phyloP scores from a whole-genome alignment of 2,888 invertebrate species.

The Cataglyphis cursor region DNA sequence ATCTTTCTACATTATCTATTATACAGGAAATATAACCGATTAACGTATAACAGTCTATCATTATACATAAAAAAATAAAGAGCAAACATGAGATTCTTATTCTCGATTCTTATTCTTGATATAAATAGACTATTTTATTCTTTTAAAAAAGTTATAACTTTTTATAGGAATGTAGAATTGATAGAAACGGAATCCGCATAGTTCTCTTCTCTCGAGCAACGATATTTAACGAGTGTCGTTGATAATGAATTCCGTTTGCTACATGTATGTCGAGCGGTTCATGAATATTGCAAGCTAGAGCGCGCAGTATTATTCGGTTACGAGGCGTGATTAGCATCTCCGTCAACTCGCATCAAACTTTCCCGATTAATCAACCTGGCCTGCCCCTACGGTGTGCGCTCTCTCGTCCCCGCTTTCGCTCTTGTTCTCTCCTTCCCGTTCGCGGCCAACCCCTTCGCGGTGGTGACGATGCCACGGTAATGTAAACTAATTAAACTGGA shows the following conservation, averaged over 20 bases:
- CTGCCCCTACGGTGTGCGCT: conserved; percentile 68
- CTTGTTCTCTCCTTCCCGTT: conserved; percentile 58
- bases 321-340: conserved; percentile 86
- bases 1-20: neutral
- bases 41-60: neutral
- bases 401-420: conserved; percentile 55
- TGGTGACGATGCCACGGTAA: conserved; percentile 84
- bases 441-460: conserved; percentile 75
- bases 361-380: conserved; percentile 85
- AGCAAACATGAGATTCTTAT: neutral
- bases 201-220: conserved; percentile 53
- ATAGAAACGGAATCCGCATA: neutral
- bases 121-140: neutral
- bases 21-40: neutral
- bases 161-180: neutral
- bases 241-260: conserved; percentile 77
- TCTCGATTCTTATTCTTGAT: neutral
- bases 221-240: conserved; percentile 71
- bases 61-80: neutral
- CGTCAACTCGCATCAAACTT: conserved; percentile 86
- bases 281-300: conserved; percentile 77
- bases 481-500: conserved; percentile 86
- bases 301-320: conserved; percentile 81
- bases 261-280: conserved; percentile 68
- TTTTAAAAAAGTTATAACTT: neutral